Base-by-base conservation (phyloP, 1,140 invertebrate genomes). In the Zaprionus inermis region DNA sequence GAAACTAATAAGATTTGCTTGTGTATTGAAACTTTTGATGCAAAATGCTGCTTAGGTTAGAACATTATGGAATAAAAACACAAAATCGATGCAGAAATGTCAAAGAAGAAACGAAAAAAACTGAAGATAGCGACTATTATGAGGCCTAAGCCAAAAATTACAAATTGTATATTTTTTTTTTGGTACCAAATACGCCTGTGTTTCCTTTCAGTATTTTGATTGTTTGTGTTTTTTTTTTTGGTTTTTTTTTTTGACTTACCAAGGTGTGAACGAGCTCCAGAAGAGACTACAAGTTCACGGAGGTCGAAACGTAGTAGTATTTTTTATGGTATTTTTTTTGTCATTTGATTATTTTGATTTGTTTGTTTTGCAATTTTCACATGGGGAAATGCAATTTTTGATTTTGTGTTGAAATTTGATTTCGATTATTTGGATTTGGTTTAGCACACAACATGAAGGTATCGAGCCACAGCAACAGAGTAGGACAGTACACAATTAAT, bases 261-360 rank as follows among this genome's bases (percentile, higher is more conserved):
- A 96, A 96, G 96, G 97, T 96, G 96, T 96, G 96, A 97, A 97
- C 95, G 96, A 97, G 96, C 96, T 97, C 97, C 97, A 98, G 96
- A 97, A 98, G 96, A 96, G 96, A 97, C 97, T 97, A 97, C 94
- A 94, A 84, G 66, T 90, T 90, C 89, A 84, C 80, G 65, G 6
- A 44, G 49, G 83, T 86, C 77, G 83, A 77, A 81, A 91, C 80
- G 89, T 84, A 76, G 78, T 73, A 75, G 73, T 82, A 85, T 80
- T 73, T 57, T 65, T 74, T 65, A 58, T 74, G 55, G 41, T 78
- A 58, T 71, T 71, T 56, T 71, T 70, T 61, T 56, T 79, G 44
- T 72, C 36, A 38, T 54, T 85, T 58, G 59, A 36, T 72, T 34
- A 65, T 71, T 76, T 74, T 76, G 52, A 30, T 66, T 52, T n/a